Base-by-base conservation (phyloP, 2,888 invertebrate species). In the Elaeidobius kamerunicus region DNA sequence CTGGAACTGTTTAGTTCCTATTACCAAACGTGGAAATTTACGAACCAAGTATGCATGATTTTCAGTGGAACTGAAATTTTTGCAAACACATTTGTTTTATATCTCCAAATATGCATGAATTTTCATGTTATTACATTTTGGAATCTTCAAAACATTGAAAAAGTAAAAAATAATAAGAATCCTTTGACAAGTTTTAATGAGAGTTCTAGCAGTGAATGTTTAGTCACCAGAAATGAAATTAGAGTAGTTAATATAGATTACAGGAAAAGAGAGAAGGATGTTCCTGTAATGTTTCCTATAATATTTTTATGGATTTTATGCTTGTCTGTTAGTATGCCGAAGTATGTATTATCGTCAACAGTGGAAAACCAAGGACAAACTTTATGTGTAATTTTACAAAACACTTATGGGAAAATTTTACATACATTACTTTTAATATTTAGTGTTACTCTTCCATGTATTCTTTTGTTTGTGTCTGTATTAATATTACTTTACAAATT, bases 241-340 rank as follows among this genome's bases (percentile, higher is more conserved):
- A 73, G 79, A 45, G 76, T 75, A 12, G 74, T 81, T 69, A 77
- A 76, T 44, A 73, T 80, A 6, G 79, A 81, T 63, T 81, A 81
- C 60, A 68, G 76, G 39, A 68, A 75, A 53, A 66, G 72, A 20
- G 73, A 74, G 55, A 72, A 68, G 23, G 67, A 69, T 48, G 69
- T 82, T 28, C 75, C 79, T 11, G 76, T 80, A 18, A 66, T 76
- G 28, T 73, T 78, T 40, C 82, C 82, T 1, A 73, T 76, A 17
- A 63, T 78, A 48, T 76, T 81, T 58, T 75, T 82, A 40, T 82
- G 82, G 82, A 73, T 80, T 56, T 65, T 81, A 40, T 75, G 80
- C 27, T 66, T 76, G 35, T 82, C 82, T 1, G 66, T 82, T 27
- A 80, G 82, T 65, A 74, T 83, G 40, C 83, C 83, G 7, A 78